Percentiles rank a stretch among this genome's conserved stretches.
Conservation (phyloP, 1,140 invertebrate genomes). For the Drosophila triauraria region DNA sequence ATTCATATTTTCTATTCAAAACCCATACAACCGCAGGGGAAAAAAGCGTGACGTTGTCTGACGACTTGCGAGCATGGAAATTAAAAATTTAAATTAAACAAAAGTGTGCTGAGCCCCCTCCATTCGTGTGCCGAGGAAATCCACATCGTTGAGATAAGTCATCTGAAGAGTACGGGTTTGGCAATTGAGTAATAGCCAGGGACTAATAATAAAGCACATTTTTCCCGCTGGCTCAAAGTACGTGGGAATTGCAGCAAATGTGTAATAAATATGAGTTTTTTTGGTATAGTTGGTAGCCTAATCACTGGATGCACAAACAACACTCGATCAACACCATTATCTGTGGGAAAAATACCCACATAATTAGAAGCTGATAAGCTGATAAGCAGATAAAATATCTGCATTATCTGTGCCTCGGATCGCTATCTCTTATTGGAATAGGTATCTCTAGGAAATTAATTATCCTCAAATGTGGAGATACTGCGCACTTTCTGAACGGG, state of each 20-base stretch:
- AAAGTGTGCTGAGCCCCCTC: slow-evolving; percentile 6
- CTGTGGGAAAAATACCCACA: slow-evolving; percentile 25
- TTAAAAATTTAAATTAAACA: slow-evolving; percentile 33
- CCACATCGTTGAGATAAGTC: slow-evolving; percentile 23
- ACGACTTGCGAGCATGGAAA: slow-evolving; percentile 3
- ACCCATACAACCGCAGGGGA: slow-evolving; percentile 11
- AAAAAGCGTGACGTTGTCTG: slow-evolving; percentile 37
- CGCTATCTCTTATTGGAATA: slow-evolving; percentile 20
- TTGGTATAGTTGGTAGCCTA: slow-evolving; percentile 37
- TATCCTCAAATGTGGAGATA: neutral
- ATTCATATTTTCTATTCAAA: slow-evolving; percentile 10
- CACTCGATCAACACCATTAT: slow-evolving; percentile 11
- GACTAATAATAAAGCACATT: slow-evolving; percentile 6
- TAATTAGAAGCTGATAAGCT: slow-evolving; percentile 30
- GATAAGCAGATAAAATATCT: slow-evolving; percentile 36
- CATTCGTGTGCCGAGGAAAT: slow-evolving; percentile 19
- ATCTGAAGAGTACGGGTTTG: slow-evolving; percentile 6
- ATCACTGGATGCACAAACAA: slow-evolving; percentile 31
- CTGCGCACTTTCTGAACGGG: slow-evolving; percentile 20
- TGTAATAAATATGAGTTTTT: slow-evolving; percentile 1
- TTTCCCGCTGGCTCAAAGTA: slow-evolving; percentile 16
- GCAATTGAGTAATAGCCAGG: slow-evolving; percentile 17
- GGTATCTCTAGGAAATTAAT: slow-evolving; percentile 18
- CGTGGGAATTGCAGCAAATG: slow-evolving; percentile 41
- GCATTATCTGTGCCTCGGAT: slow-evolving; percentile 6